A percentile compares a stretch with the other conserved stretches of the same genome.
phyloP scores from a whole-genome alignment of 2,113 vertebrate genomes.

The Sclerurus mexicanus region DNA sequence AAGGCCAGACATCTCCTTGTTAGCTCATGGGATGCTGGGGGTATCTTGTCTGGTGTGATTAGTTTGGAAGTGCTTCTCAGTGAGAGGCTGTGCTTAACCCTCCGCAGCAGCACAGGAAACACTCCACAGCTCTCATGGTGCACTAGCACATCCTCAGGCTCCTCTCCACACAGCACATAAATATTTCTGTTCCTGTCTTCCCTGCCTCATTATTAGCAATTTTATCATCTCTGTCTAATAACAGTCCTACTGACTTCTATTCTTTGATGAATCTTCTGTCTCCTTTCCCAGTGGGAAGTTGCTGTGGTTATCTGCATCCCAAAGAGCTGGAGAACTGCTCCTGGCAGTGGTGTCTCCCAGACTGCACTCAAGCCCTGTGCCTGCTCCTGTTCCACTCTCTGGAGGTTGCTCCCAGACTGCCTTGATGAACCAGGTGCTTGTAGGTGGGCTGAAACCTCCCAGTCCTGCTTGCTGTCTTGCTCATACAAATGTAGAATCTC shows the following conservation, averaged over 20 bases:
- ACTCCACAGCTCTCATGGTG: accelerated
- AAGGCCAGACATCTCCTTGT: neutral
- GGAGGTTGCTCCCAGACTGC: accelerated
- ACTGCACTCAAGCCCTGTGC: neutral
- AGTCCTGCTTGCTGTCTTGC: neutral
- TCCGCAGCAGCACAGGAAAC: neutral
- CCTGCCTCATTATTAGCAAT: conserved; percentile 9
- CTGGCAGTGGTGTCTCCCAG: neutral
- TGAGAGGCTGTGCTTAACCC: neutral
- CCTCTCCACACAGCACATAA: neutral
- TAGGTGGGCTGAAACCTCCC: neutral
- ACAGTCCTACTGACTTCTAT: neutral
- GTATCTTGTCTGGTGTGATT: neutral
- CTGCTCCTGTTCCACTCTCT: neutral
- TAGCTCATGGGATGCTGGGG: neutral
- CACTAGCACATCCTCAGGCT: neutral
- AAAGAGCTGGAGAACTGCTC: neutral
- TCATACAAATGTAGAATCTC: neutral
- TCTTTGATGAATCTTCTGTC: neutral
- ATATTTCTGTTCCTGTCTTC: conserved; percentile 4
- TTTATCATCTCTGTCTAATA: conserved; percentile 12
- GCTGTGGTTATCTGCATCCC: neutral
- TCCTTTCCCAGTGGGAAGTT: neutral
- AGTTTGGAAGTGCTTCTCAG: neutral
- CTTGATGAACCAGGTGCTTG: neutral